Percentiles rank a stretch among this genome's conserved stretches.
Conservation (phyloP, 2,797 vertebrate species). For the Nannoperca obscura region DNA sequence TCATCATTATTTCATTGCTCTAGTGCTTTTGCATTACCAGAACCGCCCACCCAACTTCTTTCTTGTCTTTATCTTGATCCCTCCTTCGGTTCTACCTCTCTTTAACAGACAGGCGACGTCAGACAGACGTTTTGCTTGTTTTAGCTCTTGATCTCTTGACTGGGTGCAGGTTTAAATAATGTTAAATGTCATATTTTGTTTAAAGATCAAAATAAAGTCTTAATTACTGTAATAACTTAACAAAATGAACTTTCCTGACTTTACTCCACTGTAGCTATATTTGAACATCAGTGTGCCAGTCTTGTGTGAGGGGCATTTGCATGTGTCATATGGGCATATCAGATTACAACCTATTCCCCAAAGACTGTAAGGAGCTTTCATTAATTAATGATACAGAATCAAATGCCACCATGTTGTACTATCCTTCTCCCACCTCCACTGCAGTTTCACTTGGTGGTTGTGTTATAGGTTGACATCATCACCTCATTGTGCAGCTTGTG, state of each 20-base stretch:
- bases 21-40: conserved; percentile 76
- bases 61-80: conserved; percentile 57
- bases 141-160: conserved; percentile 7
- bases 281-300: conserved; percentile 24
- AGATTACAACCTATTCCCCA: conserved; percentile 74
- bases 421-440: conserved; percentile 46
- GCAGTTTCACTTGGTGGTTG: conserved; percentile 40
- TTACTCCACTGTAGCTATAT: not conserved
- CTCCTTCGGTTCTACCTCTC: conserved; percentile 29
- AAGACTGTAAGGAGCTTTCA: conserved; percentile 78
- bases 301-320: conserved; percentile 44
- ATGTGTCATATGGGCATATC: conserved; percentile 67
- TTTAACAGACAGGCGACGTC: not conserved
- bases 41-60: conserved; percentile 68
- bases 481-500: conserved; percentile 17
- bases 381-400: conserved; percentile 86
- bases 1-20: conserved; percentile 90
- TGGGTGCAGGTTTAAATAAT: conserved; percentile 13
- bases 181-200: not conserved
- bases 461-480: conserved; percentile 34
- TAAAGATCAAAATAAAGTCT: conserved; percentile 14
- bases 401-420: conserved; percentile 66
- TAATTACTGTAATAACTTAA: not conserved
- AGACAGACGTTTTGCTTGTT: not conserved
- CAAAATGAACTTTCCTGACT: conserved; percentile 8